Base-by-base conservation (phyloP, 2,888 invertebrate genomes). In the Baronia brevicornis region DNA sequence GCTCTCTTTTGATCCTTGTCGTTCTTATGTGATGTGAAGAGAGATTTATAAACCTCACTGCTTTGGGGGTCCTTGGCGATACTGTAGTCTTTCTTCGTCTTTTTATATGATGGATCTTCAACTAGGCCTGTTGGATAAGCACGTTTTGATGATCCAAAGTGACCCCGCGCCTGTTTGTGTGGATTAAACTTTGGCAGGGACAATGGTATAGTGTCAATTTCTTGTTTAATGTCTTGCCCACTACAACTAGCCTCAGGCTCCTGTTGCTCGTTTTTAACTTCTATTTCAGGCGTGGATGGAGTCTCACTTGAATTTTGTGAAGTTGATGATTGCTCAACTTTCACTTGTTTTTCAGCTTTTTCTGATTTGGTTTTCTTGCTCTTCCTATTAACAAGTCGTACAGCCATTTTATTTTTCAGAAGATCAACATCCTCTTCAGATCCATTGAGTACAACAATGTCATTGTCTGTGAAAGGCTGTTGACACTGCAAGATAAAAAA, bases 61-160 rank as follows among this genome's bases (percentile, higher is more conserved):
- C 92, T 92, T 51, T 91, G 93, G 0, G 96, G 95, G 75, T 98
- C 97, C 37, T 93, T 90, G 0, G 97, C 95, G 15, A 98, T 90
- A 62, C 93, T 94, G 56, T 95, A 95, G 29, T 90, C 88, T 1
- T 89, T 87, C 66, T 92, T 92, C 1, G 92, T 88, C 58, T 93
- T 93, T 57, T 92, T 92, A 41, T 91, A 86, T 5, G 89, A 89
- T 4, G 93, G 92, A 55, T 91, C 91, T 48, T 87, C 64, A 14
- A 64, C 62, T 2, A 85, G 44, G 33, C 74, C 72, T 23, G 66
- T 71, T 30, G 79, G 56, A 10, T 60, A 56, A 1, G 77, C 78
- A 8, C 80, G 56, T 43, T 84, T 84, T 2, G 68, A 58, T 1
- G 84, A 78, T 0, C 84, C 84, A 48, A 84, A 80, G 43, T 78